A percentile compares a stretch with the other conserved stretches of the same genome.
These are phyloP conservation scores for Hyppa rectilinea DNA, from an alignment of 2,888 invertebrate genomes.

Conservation along the genomic window DNA sequence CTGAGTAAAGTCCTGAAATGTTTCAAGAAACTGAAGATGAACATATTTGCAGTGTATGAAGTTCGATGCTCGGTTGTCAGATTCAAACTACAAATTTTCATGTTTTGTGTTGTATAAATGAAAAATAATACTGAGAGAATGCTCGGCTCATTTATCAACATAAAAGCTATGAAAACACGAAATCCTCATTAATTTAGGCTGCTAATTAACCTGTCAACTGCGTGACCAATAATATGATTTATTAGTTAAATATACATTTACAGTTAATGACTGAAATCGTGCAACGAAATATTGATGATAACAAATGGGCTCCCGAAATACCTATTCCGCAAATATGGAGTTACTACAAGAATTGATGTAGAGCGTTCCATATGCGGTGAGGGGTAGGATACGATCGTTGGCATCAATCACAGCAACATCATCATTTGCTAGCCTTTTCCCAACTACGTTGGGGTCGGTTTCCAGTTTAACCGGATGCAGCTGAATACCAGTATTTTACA, in stretches of 20 bases:
- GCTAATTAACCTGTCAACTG: slow-evolving; percentile 43
- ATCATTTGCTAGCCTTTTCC: too few relatives aligned
- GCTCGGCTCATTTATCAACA: slow-evolving; percentile 6
- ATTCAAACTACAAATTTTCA: slow-evolving; percentile 18
- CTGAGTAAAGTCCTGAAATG: slow-evolving; percentile 1
- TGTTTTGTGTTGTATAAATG: not conserved
- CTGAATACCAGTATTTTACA: too few relatives aligned
- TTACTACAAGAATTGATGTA: not conserved
- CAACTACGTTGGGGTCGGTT: too few relatives aligned
- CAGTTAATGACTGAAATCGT: slow-evolving; percentile 10
- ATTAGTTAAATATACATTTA: slow-evolving; percentile 21
- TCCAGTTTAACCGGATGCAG: too few relatives aligned
- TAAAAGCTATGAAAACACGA: slow-evolving; percentile 22
- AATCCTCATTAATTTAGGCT: slow-evolving; percentile 33
- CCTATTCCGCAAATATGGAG: not conserved
- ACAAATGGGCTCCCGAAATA: not conserved
- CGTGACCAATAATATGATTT: slow-evolving; percentile 36
- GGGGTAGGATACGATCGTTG: not conserved
- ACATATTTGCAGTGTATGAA: slow-evolving; percentile 29
- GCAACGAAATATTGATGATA: slow-evolving; percentile 9
- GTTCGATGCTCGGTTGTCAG: too few relatives aligned
- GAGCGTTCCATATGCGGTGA: not conserved
- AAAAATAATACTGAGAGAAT: not conserved
- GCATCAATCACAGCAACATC: not conserved
- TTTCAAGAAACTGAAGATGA: slow-evolving; percentile 26